These are phyloP conservation scores for Macaria notata DNA, from an alignment of 2,888 invertebrate genomes.

Conservation along the genomic window DNA sequence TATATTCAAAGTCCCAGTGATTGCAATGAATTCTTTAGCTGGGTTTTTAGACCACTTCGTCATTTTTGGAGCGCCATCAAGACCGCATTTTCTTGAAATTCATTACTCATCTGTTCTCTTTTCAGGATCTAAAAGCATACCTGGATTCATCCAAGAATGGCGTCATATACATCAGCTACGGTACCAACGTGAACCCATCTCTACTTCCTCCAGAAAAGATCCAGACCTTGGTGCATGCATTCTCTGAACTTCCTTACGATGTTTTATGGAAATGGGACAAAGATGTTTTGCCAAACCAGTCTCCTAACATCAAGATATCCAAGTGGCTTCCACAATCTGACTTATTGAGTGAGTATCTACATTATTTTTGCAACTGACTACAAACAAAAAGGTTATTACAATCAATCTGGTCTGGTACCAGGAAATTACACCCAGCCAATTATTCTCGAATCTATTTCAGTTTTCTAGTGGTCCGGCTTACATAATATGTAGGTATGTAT, in stretches of 20 bases:
- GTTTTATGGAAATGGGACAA: slow-evolving; percentile 60
- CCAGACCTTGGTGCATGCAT: slow-evolving; percentile 32
- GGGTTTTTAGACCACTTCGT: background rate
- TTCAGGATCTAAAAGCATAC: slow-evolving; percentile 39
- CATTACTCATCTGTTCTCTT: background rate
- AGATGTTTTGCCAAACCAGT: slow-evolving; percentile 40
- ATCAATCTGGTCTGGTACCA: too few relatives aligned
- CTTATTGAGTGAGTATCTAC: slow-evolving; percentile 44
- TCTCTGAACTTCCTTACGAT: slow-evolving; percentile 50
- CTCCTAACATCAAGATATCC: slow-evolving; percentile 50
- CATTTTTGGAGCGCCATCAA: slow-evolving; percentile 10
- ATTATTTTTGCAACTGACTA: background rate
- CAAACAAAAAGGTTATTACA: too few relatives aligned
- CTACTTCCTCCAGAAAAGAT: slow-evolving; percentile 34
- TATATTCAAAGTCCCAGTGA: slow-evolving; percentile 8
- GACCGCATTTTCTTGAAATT: background rate
- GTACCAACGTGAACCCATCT: slow-evolving; percentile 33
- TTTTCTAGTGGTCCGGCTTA: too few relatives aligned
- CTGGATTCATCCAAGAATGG: slow-evolving; percentile 27
- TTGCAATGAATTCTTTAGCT: slow-evolving; percentile 3
- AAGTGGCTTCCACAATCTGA: slow-evolving; percentile 62
- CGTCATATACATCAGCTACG: slow-evolving; percentile 27
- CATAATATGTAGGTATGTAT: too few relatives aligned
- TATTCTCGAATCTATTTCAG: too few relatives aligned
- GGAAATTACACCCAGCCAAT: too few relatives aligned